Percentiles rank a stretch among this genome's conserved stretches.
phyloP scores from a whole-genome alignment of 2,797 vertebrate genomes.

The Picus viridis region DNA sequence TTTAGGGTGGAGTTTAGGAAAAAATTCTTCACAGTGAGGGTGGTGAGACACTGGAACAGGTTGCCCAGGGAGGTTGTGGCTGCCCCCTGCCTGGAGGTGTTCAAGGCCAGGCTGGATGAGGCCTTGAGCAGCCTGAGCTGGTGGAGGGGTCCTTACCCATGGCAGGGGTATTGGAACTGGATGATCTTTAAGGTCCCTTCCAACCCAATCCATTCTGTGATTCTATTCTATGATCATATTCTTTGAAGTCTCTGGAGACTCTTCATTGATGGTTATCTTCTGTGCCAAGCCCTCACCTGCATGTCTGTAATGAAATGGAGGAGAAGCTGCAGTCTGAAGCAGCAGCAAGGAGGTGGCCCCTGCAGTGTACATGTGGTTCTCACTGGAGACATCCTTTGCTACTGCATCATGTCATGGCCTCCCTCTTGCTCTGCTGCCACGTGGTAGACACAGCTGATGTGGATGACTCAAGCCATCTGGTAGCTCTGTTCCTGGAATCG shows the following conservation, averaged over 20 bases:
- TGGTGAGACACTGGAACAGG: too few species aligned
- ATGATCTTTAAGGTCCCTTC: too few species aligned
- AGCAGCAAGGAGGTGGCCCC: too few species aligned
- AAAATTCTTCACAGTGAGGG: too few species aligned
- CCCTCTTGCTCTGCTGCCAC: accelerated
- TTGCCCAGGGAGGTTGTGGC: too few species aligned
- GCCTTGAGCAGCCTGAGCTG: too few species aligned
- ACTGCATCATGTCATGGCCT: accelerated
- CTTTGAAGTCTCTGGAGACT: neutral
- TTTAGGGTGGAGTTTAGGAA: too few species aligned
- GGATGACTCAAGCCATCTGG: neutral
- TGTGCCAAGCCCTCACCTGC: neutral
- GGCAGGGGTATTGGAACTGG: too few species aligned
- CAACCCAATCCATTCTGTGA: too few species aligned
- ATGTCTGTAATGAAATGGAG: accelerated
- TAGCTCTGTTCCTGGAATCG: neutral
- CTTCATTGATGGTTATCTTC: neutral
- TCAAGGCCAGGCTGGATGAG: too few species aligned
- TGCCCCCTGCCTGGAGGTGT: too few species aligned
- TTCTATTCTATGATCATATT: neutral
- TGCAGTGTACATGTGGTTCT: accelerated
- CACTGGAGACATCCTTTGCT: neutral
- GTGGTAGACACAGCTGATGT: neutral
- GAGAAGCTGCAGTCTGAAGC: neutral
- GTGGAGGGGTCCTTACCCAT: too few species aligned